phyloP scores from a whole-genome alignment of 2,797 vertebrate genomes.

The Taeniopygia guttata region DNA sequence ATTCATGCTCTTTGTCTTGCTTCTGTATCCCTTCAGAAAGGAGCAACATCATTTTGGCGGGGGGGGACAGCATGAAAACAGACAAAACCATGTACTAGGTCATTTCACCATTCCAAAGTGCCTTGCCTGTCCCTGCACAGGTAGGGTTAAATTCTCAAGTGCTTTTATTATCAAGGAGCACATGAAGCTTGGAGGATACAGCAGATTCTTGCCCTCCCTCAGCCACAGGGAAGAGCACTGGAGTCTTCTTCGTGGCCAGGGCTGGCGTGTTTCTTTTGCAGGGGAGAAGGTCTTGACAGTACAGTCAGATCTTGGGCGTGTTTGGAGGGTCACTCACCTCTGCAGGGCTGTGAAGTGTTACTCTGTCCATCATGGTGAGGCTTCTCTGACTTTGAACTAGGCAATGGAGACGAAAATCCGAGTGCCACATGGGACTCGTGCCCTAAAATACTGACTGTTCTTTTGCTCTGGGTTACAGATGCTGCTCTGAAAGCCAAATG shows the following conservation, averaged over 20 bases:
- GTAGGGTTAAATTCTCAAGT: not conserved
- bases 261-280: not conserved
- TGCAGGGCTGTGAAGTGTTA: not conserved
- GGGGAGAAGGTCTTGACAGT: not conserved
- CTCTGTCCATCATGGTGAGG: rapidly evolving
- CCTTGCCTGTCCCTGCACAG: not conserved
- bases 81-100: rapidly evolving
- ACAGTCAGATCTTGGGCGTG: rapidly evolving
- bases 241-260: not conserved
- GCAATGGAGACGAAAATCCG: not conserved
- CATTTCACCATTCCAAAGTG: not conserved
- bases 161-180: not conserved
- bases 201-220: not conserved
- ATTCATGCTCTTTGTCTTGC: not conserved
- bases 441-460: not conserved
- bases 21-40: not conserved
- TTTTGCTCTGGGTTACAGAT: not conserved
- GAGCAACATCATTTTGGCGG: not conserved
- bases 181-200: not conserved
- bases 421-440: rapidly evolving
- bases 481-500: not conserved
- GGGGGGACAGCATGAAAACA: rapidly evolving
- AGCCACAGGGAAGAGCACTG: not conserved
- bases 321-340: not conserved
- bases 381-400: not conserved